Conservation (phyloP, 2,797 vertebrate genomes). For the Lemur catta region DNA sequence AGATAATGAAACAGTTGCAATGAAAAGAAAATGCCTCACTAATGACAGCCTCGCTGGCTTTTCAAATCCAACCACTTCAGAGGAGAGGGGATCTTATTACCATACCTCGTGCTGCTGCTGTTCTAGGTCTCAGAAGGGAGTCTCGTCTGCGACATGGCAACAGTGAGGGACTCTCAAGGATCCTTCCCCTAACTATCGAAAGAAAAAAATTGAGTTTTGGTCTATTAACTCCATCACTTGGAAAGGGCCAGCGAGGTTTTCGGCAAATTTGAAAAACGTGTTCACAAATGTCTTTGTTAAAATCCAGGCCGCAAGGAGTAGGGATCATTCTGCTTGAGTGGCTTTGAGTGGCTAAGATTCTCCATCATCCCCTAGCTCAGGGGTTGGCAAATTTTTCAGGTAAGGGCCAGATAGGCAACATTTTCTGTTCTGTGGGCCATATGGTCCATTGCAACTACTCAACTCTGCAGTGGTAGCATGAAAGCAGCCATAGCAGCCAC, state of each 20-base stretch:
- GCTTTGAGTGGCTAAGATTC: background rate
- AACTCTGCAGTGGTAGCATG: background rate
- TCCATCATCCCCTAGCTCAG: background rate
- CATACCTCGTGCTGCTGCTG: fast-evolving
- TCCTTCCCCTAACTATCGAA: background rate
- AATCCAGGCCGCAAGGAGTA: background rate
- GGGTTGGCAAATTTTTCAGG: background rate
- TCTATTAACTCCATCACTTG: background rate
- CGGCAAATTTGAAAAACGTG: background rate
- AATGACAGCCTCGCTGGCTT: background rate
- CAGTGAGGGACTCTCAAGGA: no score
- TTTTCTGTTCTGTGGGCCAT: background rate
- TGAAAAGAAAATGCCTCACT: background rate
- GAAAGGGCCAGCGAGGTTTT: background rate
- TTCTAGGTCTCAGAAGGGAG: background rate
- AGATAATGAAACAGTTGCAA: conserved; percentile 23
- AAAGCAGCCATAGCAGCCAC: background rate
- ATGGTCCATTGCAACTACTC: background rate
- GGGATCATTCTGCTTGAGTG: background rate
- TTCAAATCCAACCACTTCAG: background rate
- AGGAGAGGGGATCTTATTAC: background rate
- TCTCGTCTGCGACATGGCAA: no score
- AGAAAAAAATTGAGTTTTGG: background rate
- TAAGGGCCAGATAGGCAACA: background rate
- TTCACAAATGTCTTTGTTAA: background rate